Evolutionary conservation across 1,140 invertebrate genomes (phyloP).

Genomic region (Pseudomyrmex gracilis): DNA sequence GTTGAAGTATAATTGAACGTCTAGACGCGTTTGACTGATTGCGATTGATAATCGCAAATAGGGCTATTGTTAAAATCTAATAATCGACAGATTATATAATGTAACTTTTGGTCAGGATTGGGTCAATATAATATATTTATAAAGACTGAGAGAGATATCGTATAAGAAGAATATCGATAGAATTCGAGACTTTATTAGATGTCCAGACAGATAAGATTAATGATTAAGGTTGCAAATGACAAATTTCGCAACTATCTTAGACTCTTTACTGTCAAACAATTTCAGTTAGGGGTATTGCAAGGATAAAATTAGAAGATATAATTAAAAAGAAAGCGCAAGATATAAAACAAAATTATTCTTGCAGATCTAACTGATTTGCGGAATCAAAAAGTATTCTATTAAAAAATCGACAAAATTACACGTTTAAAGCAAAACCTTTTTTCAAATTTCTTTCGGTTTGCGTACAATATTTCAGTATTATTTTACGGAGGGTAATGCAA

Average conservation of each 20-base stretch:
- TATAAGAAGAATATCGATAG: slow-evolving; percentile 38
- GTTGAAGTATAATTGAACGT: slow-evolving; percentile 49
- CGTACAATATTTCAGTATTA: too few species aligned
- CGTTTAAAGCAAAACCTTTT: too few species aligned
- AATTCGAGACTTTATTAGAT: slow-evolving; percentile 1
- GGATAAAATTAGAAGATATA: background rate
- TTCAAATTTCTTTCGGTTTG: too few species aligned
- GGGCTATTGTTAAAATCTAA: slow-evolving; percentile 57
- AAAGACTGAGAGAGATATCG: background rate
- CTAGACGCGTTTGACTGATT: slow-evolving; percentile 56
- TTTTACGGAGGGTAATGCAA: background rate
- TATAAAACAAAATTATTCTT: background rate
- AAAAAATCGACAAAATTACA: too few species aligned
- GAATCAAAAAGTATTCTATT: background rate
- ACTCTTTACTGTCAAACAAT: background rate
- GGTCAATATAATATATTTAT: slow-evolving; percentile 40
- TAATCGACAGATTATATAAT: slow-evolving; percentile 40
- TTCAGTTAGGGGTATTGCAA: background rate
- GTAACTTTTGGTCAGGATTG: slow-evolving; percentile 45
- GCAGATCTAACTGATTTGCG: background rate
- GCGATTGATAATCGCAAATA: slow-evolving; percentile 35
- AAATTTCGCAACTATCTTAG: slow-evolving; percentile 13
- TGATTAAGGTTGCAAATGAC: slow-evolving; percentile 2
- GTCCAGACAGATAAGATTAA: slow-evolving; percentile 29
- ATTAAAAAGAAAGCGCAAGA: background rate